A percentile compares a stretch with the other conserved stretches of the same genome.
Evolutionary conservation across 2,888 invertebrate species (phyloP).

Genomic region (Psococerastis gibbosa): DNA sequence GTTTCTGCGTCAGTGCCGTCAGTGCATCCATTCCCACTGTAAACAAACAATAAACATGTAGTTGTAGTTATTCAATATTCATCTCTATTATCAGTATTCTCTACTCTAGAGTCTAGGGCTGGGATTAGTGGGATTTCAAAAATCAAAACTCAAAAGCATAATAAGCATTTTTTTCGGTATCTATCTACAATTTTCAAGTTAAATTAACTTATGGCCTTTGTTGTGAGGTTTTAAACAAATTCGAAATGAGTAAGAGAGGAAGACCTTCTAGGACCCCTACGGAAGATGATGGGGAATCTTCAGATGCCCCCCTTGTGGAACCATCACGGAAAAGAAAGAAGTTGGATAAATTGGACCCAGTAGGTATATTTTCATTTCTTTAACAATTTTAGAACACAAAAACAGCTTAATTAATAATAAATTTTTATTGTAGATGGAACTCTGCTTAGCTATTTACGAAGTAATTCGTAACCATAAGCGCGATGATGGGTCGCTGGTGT

Average conservation of each 20-base stretch:
- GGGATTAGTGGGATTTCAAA: too few relatives aligned
- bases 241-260: slow-evolving; percentile 52
- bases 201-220: too few relatives aligned
- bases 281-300: slow-evolving; percentile 43
- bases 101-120: neutral
- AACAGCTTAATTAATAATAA: slow-evolving; percentile 5
- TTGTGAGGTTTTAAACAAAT: neutral
- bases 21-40: too few relatives aligned
- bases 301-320: slow-evolving; percentile 25
- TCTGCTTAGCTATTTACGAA: slow-evolving; percentile 85
- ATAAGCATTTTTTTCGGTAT: too few relatives aligned
- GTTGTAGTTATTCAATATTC: neutral
- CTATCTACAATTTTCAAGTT: too few relatives aligned
- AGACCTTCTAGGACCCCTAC: slow-evolving; percentile 67
- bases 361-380: slow-evolving; percentile 25
- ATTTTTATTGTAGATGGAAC: slow-evolving; percentile 42
- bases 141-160: neutral
- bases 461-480: slow-evolving; percentile 77
- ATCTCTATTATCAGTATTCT: neutral
- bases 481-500: slow-evolving; percentile 74
- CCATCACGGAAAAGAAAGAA: slow-evolving; percentile 44
- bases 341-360: slow-evolving; percentile 55
- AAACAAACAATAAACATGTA: too few relatives aligned
- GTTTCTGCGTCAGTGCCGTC: too few relatives aligned
- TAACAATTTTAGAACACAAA: neutral